Conservation (phyloP, 2,888 invertebrate genomes). For the Acanthoscelides obtectus region DNA sequence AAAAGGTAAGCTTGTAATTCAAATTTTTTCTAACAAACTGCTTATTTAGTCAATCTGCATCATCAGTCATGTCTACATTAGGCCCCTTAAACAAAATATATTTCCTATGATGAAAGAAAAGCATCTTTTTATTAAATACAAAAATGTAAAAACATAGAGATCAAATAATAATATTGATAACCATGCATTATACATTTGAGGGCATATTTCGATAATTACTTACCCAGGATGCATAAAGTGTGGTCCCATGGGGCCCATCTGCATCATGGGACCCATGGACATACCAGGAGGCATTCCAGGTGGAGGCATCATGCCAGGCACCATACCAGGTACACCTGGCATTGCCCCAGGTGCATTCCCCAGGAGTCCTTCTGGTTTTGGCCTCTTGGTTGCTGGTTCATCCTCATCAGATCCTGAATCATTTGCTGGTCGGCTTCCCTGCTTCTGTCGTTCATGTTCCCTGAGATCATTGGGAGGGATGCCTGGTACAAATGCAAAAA, state of each 20-base stretch:
- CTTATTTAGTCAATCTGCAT: too few species aligned
- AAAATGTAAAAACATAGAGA: too few species aligned
- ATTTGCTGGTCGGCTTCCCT: conserved; percentile 47
- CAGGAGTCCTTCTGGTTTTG: conserved; percentile 64
- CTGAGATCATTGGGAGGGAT: conserved; percentile 93
- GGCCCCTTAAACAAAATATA: too few species aligned
- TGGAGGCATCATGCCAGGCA: conserved; percentile 64
- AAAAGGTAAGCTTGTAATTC: too few species aligned
- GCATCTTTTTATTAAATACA: too few species aligned
- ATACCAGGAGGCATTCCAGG: conserved; percentile 55
- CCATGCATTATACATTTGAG: neutral
- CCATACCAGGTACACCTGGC: conserved; percentile 53
- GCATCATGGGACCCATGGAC: conserved; percentile 58
- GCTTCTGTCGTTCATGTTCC: conserved; percentile 88
- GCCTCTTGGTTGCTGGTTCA: conserved; percentile 74
- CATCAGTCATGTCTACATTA: too few species aligned
- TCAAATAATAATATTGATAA: too few species aligned
- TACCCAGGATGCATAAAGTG: conserved; percentile 66
- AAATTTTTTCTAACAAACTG: too few species aligned
- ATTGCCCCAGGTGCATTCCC: conserved; percentile 60
- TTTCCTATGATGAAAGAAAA: too few species aligned
- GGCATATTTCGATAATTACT: conserved; percentile 18
- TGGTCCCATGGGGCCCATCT: conserved; percentile 69
- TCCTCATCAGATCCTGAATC: conserved; percentile 72
- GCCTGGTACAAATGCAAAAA: conserved; percentile 34